phyloP scores from a whole-genome alignment of 2,888 invertebrate species.

The Drosophila ustulata region DNA sequence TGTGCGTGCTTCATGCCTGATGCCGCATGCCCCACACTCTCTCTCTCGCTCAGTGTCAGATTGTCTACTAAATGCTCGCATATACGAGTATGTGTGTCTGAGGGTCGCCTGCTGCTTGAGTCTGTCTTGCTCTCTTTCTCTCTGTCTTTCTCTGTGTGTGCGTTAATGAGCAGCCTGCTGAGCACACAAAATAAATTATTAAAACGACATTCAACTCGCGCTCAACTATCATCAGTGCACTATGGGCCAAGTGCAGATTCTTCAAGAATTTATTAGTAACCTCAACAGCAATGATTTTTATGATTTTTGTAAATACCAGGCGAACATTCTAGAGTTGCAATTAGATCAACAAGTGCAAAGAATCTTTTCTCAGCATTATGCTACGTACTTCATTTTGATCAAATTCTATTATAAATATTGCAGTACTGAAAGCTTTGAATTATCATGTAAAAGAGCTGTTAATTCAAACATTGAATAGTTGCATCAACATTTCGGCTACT shows the following conservation, averaged over 20 bases:
- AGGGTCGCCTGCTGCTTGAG: constrained; percentile 4
- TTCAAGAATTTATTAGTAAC: background rate
- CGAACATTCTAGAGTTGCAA: no score
- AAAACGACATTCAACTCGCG: constrained; percentile 63
- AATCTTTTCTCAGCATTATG: no score
- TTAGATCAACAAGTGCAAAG: no score
- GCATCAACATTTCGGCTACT: no score
- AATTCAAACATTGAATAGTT: no score
- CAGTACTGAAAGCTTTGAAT: no score
- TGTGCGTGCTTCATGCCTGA: constrained; percentile 41
- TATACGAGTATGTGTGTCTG: constrained; percentile 17
- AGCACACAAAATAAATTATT: constrained; percentile 76
- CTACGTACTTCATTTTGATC: no score
- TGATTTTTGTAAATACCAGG: no score
- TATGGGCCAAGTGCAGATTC: background rate
- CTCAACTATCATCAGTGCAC: constrained; percentile 45
- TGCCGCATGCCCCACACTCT: constrained; percentile 6
- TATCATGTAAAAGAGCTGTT: no score
- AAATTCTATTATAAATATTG: no score
- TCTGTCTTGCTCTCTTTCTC: background rate
- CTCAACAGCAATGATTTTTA: no score
- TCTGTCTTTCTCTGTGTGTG: constrained; percentile 27
- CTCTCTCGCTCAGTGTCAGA: constrained; percentile 10
- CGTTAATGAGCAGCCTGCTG: constrained; percentile 78
- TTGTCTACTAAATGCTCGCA: constrained; percentile 40